Percentiles rank a stretch among this genome's conserved stretches.
Conservation (phyloP, 2,888 invertebrate species). For the Eupeodes latifasciatus region DNA sequence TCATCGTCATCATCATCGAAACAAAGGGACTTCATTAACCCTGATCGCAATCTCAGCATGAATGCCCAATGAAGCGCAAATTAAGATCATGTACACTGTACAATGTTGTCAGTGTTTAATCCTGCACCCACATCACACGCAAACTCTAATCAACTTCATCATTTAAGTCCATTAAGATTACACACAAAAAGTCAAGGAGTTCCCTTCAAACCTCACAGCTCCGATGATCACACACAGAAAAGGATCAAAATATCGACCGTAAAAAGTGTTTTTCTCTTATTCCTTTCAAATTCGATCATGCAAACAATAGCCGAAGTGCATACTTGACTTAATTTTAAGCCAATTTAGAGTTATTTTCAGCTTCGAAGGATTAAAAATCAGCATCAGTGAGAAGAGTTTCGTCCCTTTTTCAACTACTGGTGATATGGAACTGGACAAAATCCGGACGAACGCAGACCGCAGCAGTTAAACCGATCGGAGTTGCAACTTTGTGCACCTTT, state of each 20-base stretch:
- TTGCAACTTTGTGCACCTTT: slow-evolving; percentile 70
- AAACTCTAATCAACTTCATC: slow-evolving; percentile 77
- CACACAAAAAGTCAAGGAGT: slow-evolving; percentile 81
- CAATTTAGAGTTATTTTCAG: slow-evolving; percentile 81
- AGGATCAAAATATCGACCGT: slow-evolving; percentile 11
- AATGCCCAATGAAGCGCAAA: slow-evolving; percentile 62
- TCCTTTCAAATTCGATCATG: slow-evolving; percentile 28
- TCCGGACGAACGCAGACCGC: slow-evolving; percentile 48
- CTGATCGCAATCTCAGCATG: slow-evolving; percentile 51
- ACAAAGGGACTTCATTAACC: slow-evolving; percentile 65
- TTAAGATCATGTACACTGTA: slow-evolving; percentile 39
- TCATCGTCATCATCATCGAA: slow-evolving; percentile 27
- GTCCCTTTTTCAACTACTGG: slow-evolving; percentile 58
- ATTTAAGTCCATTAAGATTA: slow-evolving; percentile 84
- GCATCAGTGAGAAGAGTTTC: slow-evolving; percentile 48
- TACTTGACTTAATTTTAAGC: slow-evolving; percentile 84
- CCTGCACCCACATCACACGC: slow-evolving; percentile 74
- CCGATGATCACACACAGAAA: slow-evolving; percentile 33
- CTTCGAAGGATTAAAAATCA: slow-evolving; percentile 57
- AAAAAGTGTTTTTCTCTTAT: not conserved
- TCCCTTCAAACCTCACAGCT: slow-evolving; percentile 77
- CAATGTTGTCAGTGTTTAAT: slow-evolving; percentile 55
- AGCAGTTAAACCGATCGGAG: slow-evolving; percentile 68
- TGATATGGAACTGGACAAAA: slow-evolving; percentile 25
- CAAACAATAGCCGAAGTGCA: slow-evolving; percentile 73